Conservation (phyloP, 2,113 vertebrate genomes). For the Aramus guarauna region DNA sequence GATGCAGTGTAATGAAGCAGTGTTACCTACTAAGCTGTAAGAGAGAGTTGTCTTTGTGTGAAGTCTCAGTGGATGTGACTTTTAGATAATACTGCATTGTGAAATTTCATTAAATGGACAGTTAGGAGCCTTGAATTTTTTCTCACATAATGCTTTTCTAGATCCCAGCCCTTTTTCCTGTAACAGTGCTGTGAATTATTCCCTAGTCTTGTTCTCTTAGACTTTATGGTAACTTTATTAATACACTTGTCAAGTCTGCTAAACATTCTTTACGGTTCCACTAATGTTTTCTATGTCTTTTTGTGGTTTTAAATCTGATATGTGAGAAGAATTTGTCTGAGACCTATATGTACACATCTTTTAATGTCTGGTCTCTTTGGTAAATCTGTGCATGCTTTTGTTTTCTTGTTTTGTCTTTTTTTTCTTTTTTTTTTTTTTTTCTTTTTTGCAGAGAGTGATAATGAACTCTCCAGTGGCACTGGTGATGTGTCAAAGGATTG, state of each 20-base stretch:
- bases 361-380: not conserved
- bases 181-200: not conserved
- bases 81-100: not conserved
- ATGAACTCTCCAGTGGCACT: slow-evolving; percentile 94
- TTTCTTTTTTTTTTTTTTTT: not conserved
- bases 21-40: not conserved
- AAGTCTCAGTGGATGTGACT: not conserved
- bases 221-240: not conserved
- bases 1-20: not conserved
- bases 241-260: not conserved
- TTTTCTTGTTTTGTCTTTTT: not conserved
- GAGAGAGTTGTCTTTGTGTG: not conserved
- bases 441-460: slow-evolving; percentile 88
- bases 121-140: not conserved
- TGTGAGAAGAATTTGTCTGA: not conserved
- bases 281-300: not conserved
- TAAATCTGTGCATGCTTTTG: slow-evolving; percentile 2
- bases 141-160: not conserved
- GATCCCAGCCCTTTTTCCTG: not conserved
- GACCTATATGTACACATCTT: not conserved
- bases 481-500: slow-evolving; percentile 98
- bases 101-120: not conserved
- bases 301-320: not conserved
- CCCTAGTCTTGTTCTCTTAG: not conserved
- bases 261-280: not conserved